phyloP scores from a whole-genome alignment of 2,888 invertebrate genomes.

The Epiblema foenella region DNA sequence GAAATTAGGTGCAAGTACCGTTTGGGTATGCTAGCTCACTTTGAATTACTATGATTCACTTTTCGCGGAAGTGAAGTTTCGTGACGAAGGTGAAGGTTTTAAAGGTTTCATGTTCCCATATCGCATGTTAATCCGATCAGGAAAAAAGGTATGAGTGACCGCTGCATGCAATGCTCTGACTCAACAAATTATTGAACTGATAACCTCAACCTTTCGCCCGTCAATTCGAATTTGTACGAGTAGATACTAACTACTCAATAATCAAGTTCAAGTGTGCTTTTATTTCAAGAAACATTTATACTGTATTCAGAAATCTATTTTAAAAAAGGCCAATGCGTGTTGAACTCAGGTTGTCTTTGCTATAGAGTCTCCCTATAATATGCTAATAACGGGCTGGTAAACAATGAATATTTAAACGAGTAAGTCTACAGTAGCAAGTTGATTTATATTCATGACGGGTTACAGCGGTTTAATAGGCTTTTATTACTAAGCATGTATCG shows the following conservation, averaged over 20 bases:
- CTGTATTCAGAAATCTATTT: not conserved
- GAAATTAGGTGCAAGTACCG: slow-evolving; percentile 1
- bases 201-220: slow-evolving; percentile 31
- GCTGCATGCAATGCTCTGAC: slow-evolving; percentile 37
- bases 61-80: slow-evolving; percentile 57
- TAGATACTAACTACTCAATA: slow-evolving; percentile 1
- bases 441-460: slow-evolving; percentile 66
- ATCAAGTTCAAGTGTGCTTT: slow-evolving; percentile 4
- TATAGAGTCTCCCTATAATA: slow-evolving; percentile 53
- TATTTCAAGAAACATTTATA: not conserved
- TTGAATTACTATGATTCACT: slow-evolving; percentile 46
- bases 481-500: slow-evolving; percentile 54
- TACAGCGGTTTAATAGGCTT: slow-evolving; percentile 64
- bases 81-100: slow-evolving; percentile 55
- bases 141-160: slow-evolving; percentile 33
- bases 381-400: slow-evolving; percentile 64
- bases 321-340: not conserved
- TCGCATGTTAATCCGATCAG: slow-evolving; percentile 49
- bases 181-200: slow-evolving; percentile 36
- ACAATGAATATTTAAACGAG: slow-evolving; percentile 68
- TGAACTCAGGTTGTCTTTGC: slow-evolving; percentile 2
- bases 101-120: slow-evolving; percentile 41
- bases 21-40: slow-evolving; percentile 17
- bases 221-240: not conserved
- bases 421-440: slow-evolving; percentile 57